Conservation (phyloP, 2,888 invertebrate genomes). For the Trichopria drosophilae region DNA sequence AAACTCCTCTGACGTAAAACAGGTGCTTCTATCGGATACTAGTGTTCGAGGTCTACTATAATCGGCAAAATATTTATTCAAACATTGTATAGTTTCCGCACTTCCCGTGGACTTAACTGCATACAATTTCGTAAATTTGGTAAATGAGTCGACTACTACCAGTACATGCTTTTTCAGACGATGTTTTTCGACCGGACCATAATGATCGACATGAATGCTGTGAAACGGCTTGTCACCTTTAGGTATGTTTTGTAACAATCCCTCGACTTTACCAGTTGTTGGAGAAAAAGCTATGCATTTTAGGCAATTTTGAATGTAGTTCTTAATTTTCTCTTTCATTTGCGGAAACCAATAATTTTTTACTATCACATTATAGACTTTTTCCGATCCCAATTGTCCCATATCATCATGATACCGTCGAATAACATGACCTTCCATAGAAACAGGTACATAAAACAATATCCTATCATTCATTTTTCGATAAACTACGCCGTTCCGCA, state of each 20-base stretch:
- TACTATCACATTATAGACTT: neutral
- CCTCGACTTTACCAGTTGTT: neutral
- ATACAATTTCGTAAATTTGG: conserved; percentile 26
- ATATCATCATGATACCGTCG: neutral
- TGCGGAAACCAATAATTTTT: neutral
- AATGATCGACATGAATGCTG: conserved; percentile 1
- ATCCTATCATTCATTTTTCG: conserved; percentile 10
- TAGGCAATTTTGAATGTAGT: neutral
- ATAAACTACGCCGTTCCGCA: conserved; percentile 26
- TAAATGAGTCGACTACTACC: conserved; percentile 21
- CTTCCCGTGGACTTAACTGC: conserved; percentile 17
- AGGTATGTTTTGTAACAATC: neutral
- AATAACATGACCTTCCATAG: neutral
- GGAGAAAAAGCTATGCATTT: neutral
- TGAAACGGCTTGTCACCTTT: neutral
- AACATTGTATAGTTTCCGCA: conserved; percentile 12
- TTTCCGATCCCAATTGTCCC: neutral
- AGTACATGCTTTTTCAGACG: conserved; percentile 15
- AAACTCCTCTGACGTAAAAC: conserved; percentile 30
- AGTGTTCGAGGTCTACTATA: conserved; percentile 14
- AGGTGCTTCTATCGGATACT: conserved; percentile 24
- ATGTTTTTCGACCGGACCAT: neutral
- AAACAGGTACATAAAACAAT: neutral
- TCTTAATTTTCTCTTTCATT: neutral
- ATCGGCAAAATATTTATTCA: conserved; percentile 11